phyloP scores from a whole-genome alignment of 2,888 invertebrate genomes.

The Erpobdella octoculata region DNA sequence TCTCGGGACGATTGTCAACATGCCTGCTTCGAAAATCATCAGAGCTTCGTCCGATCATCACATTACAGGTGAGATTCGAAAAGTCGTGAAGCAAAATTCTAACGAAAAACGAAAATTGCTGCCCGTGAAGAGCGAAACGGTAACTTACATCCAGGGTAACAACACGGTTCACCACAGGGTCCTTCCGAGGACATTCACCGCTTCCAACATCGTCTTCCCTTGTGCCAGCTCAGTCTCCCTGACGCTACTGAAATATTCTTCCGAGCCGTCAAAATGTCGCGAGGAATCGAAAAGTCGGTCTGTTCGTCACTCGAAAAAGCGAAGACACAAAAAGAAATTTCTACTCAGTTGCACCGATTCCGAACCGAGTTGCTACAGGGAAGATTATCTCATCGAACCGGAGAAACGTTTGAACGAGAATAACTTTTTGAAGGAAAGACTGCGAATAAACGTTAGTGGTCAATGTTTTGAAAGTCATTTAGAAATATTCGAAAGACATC shows the following conservation, averaged over 20 bases:
- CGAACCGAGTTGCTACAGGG: slow-evolving; percentile 6
- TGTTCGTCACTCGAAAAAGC: background rate
- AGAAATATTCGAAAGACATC: slow-evolving; percentile 47
- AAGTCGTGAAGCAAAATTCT: background rate
- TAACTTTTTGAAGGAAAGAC: slow-evolving; percentile 32
- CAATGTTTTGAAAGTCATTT: slow-evolving; percentile 49
- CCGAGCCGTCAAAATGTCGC: background rate
- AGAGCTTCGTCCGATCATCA: slow-evolving; percentile 5
- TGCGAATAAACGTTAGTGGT: slow-evolving; percentile 51
- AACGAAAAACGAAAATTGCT: slow-evolving; percentile 12
- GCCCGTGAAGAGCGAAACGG: slow-evolving; percentile 31
- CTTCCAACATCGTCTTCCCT: slow-evolving; percentile 23
- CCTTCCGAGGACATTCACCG: slow-evolving; percentile 27
- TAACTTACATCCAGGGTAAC: slow-evolving; percentile 33
- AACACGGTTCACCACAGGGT: slow-evolving; percentile 31
- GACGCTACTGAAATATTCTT: slow-evolving; percentile 5
- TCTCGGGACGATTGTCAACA: background rate
- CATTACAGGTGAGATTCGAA: background rate
- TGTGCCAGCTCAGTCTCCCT: slow-evolving; percentile 16
- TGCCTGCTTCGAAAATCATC: background rate
- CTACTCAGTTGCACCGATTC: background rate
- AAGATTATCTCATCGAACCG: background rate
- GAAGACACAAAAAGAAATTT: background rate
- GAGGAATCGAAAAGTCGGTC: slow-evolving; percentile 17
- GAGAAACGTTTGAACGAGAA: slow-evolving; percentile 18